Percentiles rank a stretch among this genome's conserved stretches.
Evolutionary conservation across 2,888 invertebrate species (phyloP).

Genomic region (Morinoia aosen): DNA sequence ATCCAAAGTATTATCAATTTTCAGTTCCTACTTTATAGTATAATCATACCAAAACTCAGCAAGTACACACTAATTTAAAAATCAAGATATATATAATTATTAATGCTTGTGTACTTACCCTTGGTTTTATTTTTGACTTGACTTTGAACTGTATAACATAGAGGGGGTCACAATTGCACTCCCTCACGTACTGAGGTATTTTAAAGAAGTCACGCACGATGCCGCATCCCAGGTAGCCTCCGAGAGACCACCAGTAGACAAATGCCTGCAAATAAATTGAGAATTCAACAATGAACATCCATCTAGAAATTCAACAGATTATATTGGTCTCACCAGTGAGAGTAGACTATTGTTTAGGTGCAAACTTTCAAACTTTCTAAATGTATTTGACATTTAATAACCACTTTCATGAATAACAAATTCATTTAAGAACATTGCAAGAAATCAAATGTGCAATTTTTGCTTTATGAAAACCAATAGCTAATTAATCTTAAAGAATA

Average conservation of each 20-base stretch:
- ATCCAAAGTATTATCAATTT: too few relatives aligned
- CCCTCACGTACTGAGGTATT: constrained; percentile 87
- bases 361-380: not conserved
- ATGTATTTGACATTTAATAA: not conserved
- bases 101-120: constrained; percentile 74
- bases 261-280: constrained; percentile 56
- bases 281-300: not conserved
- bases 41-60: not conserved
- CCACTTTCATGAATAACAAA: not conserved
- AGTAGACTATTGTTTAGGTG: not conserved
- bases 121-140: constrained; percentile 77
- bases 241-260: constrained; percentile 72
- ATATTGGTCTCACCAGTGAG: not conserved
- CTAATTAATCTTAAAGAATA: not conserved
- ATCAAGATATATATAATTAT: not conserved
- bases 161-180: constrained; percentile 73
- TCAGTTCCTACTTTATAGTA: too few relatives aligned
- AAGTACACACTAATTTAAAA: not conserved
- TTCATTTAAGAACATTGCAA: not conserved
- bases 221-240: constrained; percentile 87
- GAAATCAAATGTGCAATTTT: not conserved
- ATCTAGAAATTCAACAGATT: not conserved
- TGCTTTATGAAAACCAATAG: not conserved
- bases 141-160: constrained; percentile 75
- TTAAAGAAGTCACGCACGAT: constrained; percentile 89